A percentile compares a stretch with the other conserved stretches of the same genome.
These are phyloP conservation scores for Babyrousa celebensis DNA, from an alignment of 2,797 vertebrate species.

Conservation along the genomic window DNA sequence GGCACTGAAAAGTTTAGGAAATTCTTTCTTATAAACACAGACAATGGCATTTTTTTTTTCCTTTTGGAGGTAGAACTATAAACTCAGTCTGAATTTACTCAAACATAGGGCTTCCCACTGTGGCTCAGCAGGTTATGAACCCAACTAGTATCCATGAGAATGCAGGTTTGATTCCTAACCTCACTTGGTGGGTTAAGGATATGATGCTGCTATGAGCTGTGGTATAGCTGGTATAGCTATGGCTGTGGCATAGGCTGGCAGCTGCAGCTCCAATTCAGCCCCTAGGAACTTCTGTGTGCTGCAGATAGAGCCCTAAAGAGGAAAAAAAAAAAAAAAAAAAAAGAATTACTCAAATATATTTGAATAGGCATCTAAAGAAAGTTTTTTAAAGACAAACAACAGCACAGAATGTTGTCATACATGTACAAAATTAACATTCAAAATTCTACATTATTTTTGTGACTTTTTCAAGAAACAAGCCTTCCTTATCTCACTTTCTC, in stretches of 20 bases:
- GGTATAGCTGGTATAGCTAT: too few species aligned
- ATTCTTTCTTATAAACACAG: slow-evolving; percentile 29
- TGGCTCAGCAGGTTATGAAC: too few species aligned
- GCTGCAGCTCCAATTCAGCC: too few species aligned
- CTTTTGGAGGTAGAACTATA: slow-evolving; percentile 12
- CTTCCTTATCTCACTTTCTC: not conserved
- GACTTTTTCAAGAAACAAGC: not conserved
- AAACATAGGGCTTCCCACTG: not conserved
- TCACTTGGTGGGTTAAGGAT: too few species aligned
- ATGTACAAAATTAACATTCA: not conserved
- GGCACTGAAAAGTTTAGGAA: not conserved
- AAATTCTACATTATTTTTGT: not conserved
- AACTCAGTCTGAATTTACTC: not conserved
- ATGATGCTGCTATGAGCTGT: too few species aligned
- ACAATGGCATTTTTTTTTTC: not conserved
- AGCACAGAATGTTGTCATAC: not conserved
- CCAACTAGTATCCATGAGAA: too few species aligned
- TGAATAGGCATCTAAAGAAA: not conserved
- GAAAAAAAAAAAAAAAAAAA: not conserved
- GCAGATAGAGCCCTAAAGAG: too few species aligned
- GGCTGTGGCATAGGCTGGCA: too few species aligned
- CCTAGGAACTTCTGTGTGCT: too few species aligned
- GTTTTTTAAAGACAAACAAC: not conserved
- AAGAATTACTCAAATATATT: slow-evolving; percentile 7
- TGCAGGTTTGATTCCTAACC: too few species aligned